These are phyloP conservation scores for Limnephilus rhombicus DNA, from an alignment of 2,888 invertebrate species.

Conservation along the genomic window DNA sequence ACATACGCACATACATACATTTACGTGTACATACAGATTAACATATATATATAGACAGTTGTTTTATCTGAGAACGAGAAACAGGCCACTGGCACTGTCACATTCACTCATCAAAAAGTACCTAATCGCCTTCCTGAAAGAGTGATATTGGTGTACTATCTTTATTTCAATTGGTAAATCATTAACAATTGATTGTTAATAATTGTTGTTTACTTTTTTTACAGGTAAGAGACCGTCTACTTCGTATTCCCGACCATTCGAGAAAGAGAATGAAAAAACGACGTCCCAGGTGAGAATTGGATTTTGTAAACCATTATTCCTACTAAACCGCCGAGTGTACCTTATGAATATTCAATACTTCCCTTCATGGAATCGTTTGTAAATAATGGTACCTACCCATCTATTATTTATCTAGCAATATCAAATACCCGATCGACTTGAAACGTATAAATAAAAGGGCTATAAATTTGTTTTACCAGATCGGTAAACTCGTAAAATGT, in stretches of 20 bases:
- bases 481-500: not conserved
- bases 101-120: too few species aligned
- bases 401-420: not conserved
- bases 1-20: too few species aligned
- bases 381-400: not conserved
- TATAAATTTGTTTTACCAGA: not conserved
- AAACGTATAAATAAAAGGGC: not conserved
- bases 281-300: not conserved
- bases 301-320: not conserved
- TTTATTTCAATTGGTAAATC: too few species aligned
- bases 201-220: not conserved
- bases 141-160: too few species aligned
- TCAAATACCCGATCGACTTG: slow-evolving; percentile 12
- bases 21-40: too few species aligned
- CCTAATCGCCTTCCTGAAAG: too few species aligned
- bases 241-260: not conserved
- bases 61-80: too few species aligned
- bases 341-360: not conserved
- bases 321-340: not conserved
- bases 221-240: not conserved
- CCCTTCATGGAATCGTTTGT: not conserved
- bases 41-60: too few species aligned
- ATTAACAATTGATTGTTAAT: too few species aligned
- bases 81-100: too few species aligned
- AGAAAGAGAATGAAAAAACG: not conserved